Conservation (phyloP, 2,113 vertebrate genomes). For the Menidia beryllina region DNA sequence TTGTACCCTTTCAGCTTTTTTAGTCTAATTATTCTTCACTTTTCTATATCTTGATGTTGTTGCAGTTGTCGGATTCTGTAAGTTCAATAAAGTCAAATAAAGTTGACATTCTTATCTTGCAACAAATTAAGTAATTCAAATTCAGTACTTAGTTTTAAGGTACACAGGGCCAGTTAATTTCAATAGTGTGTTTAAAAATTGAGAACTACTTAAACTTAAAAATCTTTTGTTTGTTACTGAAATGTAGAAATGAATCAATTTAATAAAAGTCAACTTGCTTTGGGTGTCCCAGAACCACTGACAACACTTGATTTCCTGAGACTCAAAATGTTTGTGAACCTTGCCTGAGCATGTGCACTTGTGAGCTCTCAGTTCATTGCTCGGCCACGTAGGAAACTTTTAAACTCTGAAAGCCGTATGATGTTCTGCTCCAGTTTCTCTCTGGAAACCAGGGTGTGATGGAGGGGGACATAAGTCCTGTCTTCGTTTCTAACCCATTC, state of each 20-base stretch:
- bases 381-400: background rate
- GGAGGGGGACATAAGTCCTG: conserved; percentile 2
- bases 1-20: too few species aligned
- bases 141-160: too few species aligned
- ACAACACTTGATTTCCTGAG: background rate
- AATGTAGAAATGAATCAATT: background rate
- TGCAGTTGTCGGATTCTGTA: too few species aligned
- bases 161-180: too few species aligned
- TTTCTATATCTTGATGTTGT: too few species aligned
- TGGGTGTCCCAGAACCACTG: background rate
- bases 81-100: too few species aligned
- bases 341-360: conserved; percentile 1
- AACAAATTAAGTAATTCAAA: too few species aligned
- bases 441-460: conserved; percentile 26
- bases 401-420: background rate
- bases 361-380: background rate
- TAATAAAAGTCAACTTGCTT: background rate
- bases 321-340: conserved; percentile 24
- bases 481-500: conserved; percentile 9
- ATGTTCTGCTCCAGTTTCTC: background rate
- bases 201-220: too few species aligned
- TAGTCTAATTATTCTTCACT: too few species aligned
- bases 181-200: too few species aligned
- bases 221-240: too few species aligned
- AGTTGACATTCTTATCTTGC: too few species aligned